Conservation (phyloP, 2,888 invertebrate species). For the Polylopha cassiicola region DNA sequence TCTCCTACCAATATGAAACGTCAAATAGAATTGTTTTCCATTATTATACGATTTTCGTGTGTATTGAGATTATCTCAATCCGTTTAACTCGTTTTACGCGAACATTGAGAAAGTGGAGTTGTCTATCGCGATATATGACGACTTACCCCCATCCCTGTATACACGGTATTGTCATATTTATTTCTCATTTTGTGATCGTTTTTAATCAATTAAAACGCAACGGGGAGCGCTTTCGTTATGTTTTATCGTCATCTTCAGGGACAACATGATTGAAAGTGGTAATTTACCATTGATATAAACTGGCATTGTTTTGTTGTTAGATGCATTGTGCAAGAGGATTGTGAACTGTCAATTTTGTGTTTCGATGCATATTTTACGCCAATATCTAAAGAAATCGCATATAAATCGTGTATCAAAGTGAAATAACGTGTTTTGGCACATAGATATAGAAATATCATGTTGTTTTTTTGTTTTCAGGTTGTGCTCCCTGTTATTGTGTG, state of each 20-base stretch:
- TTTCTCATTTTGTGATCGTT: slow-evolving; percentile 8
- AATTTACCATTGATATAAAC: slow-evolving; percentile 4
- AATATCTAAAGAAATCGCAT: no score
- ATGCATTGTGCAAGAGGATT: slow-evolving; percentile 23
- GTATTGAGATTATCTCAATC: slow-evolving; percentile 26
- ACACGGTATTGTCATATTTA: slow-evolving; percentile 16
- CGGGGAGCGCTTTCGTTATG: slow-evolving; percentile 4
- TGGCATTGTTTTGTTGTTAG: slow-evolving; percentile 33
- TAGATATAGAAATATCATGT: slow-evolving; percentile 3
- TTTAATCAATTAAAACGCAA: slow-evolving; percentile 4
- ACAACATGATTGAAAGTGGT: neutral
- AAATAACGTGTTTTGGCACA: no score
- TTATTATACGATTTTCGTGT: slow-evolving; percentile 36
- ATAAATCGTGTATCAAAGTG: no score
- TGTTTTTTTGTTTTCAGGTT: slow-evolving; percentile 48
- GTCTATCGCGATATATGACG: neutral
- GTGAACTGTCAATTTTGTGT: slow-evolving; percentile 28
- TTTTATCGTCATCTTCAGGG: neutral
- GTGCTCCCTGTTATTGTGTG: slow-evolving; percentile 35
- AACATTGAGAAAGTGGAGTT: neutral
- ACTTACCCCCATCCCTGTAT: slow-evolving; percentile 5
- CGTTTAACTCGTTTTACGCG: slow-evolving; percentile 20
- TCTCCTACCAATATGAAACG: slow-evolving; percentile 70
- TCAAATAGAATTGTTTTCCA: slow-evolving; percentile 61
- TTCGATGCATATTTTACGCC: slow-evolving; percentile 3